phyloP scores from a whole-genome alignment of 30 jellyfish, hydroid and myxozoan genomes.

The Clytia hemisphaerica region DNA sequence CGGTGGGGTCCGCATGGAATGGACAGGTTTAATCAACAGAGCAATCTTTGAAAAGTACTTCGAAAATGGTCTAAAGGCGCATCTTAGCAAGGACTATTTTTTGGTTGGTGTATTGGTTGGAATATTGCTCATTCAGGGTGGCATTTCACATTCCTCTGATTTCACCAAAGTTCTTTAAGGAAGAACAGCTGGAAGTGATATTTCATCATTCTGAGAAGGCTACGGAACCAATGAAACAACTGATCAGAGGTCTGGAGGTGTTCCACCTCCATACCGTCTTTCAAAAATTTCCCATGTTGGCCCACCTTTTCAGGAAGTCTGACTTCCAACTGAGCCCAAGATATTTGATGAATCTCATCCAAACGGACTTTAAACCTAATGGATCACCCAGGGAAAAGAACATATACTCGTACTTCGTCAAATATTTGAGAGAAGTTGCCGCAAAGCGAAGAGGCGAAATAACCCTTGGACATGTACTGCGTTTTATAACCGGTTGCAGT shows the following conservation, averaged over 20 bases:
- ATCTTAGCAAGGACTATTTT: conserved; percentile 31
- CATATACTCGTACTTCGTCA: conserved; percentile 22
- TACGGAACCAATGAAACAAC: not conserved
- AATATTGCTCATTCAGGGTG: conserved; percentile 36
- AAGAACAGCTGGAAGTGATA: conserved; percentile 24
- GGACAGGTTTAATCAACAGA: conserved; percentile 15
- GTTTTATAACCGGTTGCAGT: conserved; percentile 24
- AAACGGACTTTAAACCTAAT: conserved; percentile 34
- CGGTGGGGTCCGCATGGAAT: conserved; percentile 52
- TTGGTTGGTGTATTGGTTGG: conserved; percentile 38
- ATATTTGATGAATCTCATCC: conserved; percentile 9
- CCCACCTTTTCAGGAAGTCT: conserved; percentile 8
- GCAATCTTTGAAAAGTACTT: conserved; percentile 44
- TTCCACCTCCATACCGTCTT: conserved; percentile 27
- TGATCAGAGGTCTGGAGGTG: conserved; percentile 37
- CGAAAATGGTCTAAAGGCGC: conserved; percentile 41
- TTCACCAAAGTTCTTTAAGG: conserved; percentile 25
- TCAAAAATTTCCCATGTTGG: conserved; percentile 17
- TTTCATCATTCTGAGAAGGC: not conserved
- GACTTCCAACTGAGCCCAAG: conserved; percentile 26
- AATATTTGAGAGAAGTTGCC: conserved; percentile 36
- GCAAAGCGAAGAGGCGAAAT: conserved; percentile 30
- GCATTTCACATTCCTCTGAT: too few relatives aligned
- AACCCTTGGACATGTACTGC: conserved; percentile 14
- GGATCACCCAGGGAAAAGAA: conserved; percentile 41